Percentiles rank a stretch among this genome's conserved stretches.
Conservation (phyloP, 2,888 invertebrate genomes). For the Pycnomerus fuliginosus region DNA sequence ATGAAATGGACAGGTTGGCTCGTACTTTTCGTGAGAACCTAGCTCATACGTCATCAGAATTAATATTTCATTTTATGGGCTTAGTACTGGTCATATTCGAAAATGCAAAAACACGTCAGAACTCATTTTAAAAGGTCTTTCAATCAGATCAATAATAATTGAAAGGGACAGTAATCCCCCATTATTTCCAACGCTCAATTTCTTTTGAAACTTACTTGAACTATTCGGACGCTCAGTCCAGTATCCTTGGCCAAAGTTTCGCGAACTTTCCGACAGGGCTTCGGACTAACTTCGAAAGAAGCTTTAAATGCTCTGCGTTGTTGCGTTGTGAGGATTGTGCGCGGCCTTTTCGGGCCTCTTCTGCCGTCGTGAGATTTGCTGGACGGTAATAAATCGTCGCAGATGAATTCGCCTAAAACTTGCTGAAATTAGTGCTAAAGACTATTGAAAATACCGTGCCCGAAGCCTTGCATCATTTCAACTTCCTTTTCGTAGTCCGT, state of each 20-base stretch:
- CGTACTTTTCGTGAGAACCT: too few species aligned
- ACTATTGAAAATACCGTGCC: constrained; percentile 52
- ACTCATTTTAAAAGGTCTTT: too few species aligned
- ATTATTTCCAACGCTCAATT: too few species aligned
- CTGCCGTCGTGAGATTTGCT: constrained; percentile 64
- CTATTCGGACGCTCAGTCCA: constrained; percentile 79
- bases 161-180: too few species aligned
- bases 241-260: constrained; percentile 83
- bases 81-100: too few species aligned
- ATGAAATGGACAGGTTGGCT: too few species aligned
- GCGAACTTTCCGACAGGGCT: constrained; percentile 79
- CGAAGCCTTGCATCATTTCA: constrained; percentile 67
- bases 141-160: too few species aligned
- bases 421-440: too few species aligned
- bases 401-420: constrained; percentile 57
- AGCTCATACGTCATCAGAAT: too few species aligned
- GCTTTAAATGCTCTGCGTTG: constrained; percentile 82
- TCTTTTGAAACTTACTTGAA: constrained; percentile 62
- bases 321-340: constrained; percentile 81
- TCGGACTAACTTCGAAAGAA: constrained; percentile 82
- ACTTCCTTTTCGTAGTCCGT: constrained; percentile 80
- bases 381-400: constrained; percentile 60
- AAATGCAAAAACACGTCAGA: too few species aligned
- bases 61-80: too few species aligned
- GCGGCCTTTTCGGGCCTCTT: constrained; percentile 75